Conservation (phyloP, 2,888 invertebrate genomes). For the Vannuccia rotundouncinata region DNA sequence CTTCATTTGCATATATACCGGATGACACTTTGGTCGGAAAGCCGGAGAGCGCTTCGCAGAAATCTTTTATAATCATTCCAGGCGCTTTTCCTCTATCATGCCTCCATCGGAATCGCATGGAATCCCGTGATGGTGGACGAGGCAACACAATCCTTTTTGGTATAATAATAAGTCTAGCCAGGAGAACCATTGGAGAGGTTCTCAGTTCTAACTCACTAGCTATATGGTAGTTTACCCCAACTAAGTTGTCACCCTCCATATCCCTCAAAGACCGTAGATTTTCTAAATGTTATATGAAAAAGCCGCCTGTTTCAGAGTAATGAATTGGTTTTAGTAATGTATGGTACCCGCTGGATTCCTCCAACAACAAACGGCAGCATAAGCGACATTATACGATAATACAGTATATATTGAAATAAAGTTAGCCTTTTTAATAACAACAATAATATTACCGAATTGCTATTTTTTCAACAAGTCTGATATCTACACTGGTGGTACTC, state of each 20-base stretch:
- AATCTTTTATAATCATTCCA: neutral
- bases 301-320: neutral
- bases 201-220: neutral
- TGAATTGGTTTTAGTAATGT: neutral
- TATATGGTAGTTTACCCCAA: neutral
- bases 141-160: too few relatives aligned
- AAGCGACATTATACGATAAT: neutral
- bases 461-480: too few relatives aligned
- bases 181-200: neutral
- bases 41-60: too few relatives aligned
- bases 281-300: neutral
- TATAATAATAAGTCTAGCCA: too few relatives aligned
- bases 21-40: neutral
- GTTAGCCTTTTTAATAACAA: too few relatives aligned
- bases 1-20: neutral
- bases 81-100: too few relatives aligned
- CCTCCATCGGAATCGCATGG: too few relatives aligned
- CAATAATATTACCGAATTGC: too few relatives aligned
- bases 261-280: neutral
- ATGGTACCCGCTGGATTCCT: neutral
- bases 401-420: too few relatives aligned
- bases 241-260: neutral
- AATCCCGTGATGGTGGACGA: too few relatives aligned
- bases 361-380: neutral
- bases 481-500: too few relatives aligned